phyloP scores from a whole-genome alignment of 2,113 vertebrate species.

The Eudorcas thomsonii region DNA sequence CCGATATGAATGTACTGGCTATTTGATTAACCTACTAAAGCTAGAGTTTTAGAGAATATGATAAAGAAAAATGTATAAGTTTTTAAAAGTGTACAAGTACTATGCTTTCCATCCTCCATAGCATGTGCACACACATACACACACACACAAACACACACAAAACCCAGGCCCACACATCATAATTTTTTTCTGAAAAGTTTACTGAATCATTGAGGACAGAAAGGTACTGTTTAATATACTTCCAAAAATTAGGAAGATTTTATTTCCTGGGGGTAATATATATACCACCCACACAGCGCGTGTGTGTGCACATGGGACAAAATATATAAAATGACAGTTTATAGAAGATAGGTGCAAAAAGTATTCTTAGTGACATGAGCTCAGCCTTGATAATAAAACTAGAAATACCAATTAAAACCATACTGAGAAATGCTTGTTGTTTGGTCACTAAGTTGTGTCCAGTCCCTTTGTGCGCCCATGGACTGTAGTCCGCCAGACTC shows the following conservation, averaged over 20 bases:
- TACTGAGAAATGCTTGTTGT: background rate
- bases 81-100: background rate
- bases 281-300: fast-evolving
- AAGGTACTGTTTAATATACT: background rate
- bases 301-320: fast-evolving
- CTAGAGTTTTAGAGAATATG: background rate
- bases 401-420: background rate
- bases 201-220: background rate
- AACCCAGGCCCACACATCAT: background rate
- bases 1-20: background rate
- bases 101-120: background rate
- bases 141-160: background rate
- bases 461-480: background rate
- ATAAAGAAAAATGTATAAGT: background rate
- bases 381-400: background rate
- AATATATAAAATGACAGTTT: background rate
- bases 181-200: background rate
- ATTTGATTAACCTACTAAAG: background rate
- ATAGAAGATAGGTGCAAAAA: background rate
- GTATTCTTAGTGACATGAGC: background rate
- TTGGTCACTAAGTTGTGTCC: background rate
- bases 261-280: background rate
- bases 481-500: background rate
- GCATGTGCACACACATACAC: background rate
- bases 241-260: background rate